Conservation (phyloP, 2,797 vertebrate species). For the Scyliorhinus canicula region DNA sequence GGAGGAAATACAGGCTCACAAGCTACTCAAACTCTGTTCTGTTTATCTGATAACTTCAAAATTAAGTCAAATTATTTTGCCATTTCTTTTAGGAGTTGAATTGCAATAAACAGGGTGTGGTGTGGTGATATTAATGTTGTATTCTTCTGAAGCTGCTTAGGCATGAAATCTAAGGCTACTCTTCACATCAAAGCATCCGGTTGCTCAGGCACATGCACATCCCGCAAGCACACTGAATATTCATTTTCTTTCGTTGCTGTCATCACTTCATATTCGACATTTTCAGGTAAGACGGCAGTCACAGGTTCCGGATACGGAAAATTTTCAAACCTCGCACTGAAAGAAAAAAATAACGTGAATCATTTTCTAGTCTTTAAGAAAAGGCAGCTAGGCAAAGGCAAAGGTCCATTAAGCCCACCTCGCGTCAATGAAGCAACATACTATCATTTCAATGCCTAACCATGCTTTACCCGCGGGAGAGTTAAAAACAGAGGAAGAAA, state of each 20-base stretch:
- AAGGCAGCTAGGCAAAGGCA: background rate
- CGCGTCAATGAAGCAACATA: background rate
- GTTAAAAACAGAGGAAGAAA: background rate
- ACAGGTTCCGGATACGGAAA: background rate
- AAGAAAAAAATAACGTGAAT: conserved; percentile 2
- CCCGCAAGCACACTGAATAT: background rate
- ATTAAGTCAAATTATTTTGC: background rate
- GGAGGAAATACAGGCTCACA: background rate
- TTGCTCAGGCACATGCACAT: background rate
- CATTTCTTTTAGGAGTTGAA: background rate
- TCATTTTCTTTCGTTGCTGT: background rate
- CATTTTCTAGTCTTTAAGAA: background rate
- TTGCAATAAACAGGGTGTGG: background rate
- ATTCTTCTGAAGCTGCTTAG: background rate
- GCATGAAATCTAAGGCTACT: background rate
- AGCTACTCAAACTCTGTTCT: background rate
- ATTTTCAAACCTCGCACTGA: background rate
- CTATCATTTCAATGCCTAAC: background rate
- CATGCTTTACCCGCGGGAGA: background rate
- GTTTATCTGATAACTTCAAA: background rate
- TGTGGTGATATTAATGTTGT: background rate
- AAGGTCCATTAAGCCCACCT: background rate
- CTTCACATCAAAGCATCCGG: background rate
- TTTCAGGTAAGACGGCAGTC: background rate
- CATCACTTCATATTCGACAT: conserved; percentile 8